Evolutionary conservation across 1,140 invertebrate species (phyloP).

Genomic region (Brachionus calyciflorus): DNA sequence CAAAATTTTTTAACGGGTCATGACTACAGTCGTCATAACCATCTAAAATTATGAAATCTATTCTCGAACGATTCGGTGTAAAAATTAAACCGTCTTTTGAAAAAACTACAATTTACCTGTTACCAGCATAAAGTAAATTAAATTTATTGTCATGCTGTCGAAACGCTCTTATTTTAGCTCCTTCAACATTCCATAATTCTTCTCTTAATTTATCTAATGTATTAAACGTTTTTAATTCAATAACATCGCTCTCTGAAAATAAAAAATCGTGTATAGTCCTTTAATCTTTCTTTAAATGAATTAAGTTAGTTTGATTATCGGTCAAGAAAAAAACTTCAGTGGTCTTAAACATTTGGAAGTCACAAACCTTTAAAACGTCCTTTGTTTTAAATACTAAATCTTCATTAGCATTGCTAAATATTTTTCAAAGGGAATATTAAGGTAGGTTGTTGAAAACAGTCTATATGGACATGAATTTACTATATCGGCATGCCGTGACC

Average conservation of each 20-base stretch:
- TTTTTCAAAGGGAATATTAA: not conserved
- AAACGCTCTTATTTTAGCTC: not conserved
- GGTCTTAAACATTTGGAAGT: no score
- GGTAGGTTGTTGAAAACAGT: not conserved
- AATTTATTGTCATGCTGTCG: not conserved
- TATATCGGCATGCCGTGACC: not conserved
- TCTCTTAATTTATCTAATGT: not conserved
- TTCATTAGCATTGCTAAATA: not conserved
- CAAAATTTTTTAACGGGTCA: not conserved
- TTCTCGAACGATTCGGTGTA: not conserved
- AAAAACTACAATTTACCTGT: not conserved
- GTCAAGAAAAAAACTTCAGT: not conserved
- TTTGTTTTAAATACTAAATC: no score
- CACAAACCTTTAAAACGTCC: no score
- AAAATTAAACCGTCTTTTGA: not conserved
- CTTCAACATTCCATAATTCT: not conserved
- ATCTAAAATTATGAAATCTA: not conserved
- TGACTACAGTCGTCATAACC: not conserved
- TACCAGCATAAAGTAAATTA: not conserved
- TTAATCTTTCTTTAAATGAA: no score
- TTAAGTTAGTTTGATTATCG: not conserved
- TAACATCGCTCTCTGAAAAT: no score
- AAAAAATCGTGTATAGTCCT: no score
- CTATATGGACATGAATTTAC: not conserved
- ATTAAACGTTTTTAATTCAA: no score